These are phyloP conservation scores for Exephanes ischioxanthus DNA, from an alignment of 2,888 invertebrate genomes.

Conservation along the genomic window DNA sequence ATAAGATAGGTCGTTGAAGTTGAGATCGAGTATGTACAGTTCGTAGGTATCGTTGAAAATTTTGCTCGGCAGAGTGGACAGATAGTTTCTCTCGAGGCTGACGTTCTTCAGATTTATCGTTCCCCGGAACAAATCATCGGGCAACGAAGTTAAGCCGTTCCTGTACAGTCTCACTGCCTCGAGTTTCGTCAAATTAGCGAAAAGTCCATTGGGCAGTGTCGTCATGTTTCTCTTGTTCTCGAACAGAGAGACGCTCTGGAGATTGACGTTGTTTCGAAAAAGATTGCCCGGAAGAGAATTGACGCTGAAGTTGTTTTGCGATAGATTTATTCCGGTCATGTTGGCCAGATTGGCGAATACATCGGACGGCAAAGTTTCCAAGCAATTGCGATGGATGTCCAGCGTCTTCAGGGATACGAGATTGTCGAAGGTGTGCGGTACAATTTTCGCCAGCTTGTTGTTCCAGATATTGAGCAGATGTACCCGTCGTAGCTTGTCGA, in stretches of 20 bases:
- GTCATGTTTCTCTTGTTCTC: slow-evolving; percentile 85
- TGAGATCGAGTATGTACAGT: slow-evolving; percentile 88
- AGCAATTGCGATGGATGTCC: slow-evolving; percentile 89
- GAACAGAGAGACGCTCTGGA: slow-evolving; percentile 84
- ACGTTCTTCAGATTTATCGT: slow-evolving; percentile 87
- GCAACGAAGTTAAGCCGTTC: slow-evolving; percentile 87
- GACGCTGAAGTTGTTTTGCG: slow-evolving; percentile 88
- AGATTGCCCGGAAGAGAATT: slow-evolving; percentile 87
- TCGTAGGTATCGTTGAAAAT: slow-evolving; percentile 89
- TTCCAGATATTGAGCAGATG: slow-evolving; percentile 89
- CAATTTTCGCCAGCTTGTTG: slow-evolving; percentile 89
- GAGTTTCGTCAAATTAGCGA: slow-evolving; percentile 87
- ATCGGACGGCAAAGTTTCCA: slow-evolving; percentile 87
- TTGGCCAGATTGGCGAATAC: slow-evolving; percentile 88
- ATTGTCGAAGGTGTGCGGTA: slow-evolving; percentile 88
- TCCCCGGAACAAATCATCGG: slow-evolving; percentile 88
- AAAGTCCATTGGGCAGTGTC: slow-evolving; percentile 87
- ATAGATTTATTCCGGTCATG: slow-evolving; percentile 88
- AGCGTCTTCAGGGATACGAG: slow-evolving; percentile 88
- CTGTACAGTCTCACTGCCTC: slow-evolving; percentile 87
- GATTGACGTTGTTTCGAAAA: slow-evolving; percentile 86
- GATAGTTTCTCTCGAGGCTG: slow-evolving; percentile 86
- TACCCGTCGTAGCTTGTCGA: slow-evolving; percentile 87
- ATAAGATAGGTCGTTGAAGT: slow-evolving; percentile 87
- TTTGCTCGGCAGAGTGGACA: slow-evolving; percentile 86